Conservation (phyloP, 2,113 vertebrate genomes). For the Callospermophilus lateralis region DNA sequence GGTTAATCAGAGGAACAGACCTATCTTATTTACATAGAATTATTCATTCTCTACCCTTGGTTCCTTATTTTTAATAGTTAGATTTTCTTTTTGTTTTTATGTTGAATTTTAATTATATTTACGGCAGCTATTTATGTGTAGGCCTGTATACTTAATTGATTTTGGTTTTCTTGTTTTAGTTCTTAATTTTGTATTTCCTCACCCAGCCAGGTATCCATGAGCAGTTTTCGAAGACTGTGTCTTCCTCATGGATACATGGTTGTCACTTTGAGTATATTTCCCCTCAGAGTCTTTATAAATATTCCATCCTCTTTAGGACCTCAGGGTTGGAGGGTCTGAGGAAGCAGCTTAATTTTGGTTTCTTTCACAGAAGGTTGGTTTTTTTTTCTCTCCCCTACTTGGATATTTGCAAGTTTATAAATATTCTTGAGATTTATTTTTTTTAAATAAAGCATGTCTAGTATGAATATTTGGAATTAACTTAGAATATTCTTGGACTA, state of each 20-base stretch:
- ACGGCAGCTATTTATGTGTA: not conserved
- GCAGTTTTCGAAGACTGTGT: not conserved
- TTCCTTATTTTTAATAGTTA: not conserved
- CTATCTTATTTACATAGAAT: not conserved
- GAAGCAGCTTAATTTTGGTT: not conserved
- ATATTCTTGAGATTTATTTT: not conserved
- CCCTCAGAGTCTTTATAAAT: not conserved
- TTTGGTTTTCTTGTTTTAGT: not conserved
- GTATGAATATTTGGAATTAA: not conserved
- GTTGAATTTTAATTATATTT: not conserved
- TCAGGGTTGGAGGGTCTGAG: not conserved
- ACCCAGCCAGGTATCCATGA: not conserved
- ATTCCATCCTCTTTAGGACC: not conserved
- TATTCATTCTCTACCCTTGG: not conserved
- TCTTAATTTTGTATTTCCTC: not conserved
- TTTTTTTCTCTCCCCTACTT: not conserved
- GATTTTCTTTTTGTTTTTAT: not conserved
- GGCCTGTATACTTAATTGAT: not conserved
- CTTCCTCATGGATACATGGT: not conserved
- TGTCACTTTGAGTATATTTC: not conserved
- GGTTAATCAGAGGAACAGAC: not conserved
- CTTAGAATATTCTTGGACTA: conserved; percentile 9
- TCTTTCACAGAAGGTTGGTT: not conserved
- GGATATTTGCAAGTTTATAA: conserved; percentile 22
- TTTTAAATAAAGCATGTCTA: not conserved